phyloP scores from a whole-genome alignment of 2,113 vertebrate genomes.

The Pampusana beccarii region DNA sequence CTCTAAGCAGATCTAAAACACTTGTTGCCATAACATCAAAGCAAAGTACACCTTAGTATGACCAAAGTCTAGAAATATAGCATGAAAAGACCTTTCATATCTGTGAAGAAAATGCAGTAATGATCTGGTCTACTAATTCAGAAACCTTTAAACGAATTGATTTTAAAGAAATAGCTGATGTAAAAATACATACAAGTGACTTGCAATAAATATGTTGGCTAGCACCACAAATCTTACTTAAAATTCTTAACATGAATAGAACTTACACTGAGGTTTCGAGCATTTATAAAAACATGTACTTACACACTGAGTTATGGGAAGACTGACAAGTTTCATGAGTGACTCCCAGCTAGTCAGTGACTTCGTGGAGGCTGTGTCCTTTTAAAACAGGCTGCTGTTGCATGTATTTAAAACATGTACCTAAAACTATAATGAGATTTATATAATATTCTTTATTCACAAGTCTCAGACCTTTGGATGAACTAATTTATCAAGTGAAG shows the following conservation, averaged over 20 bases:
- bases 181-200: background rate
- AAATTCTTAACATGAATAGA: background rate
- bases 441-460: background rate
- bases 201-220: background rate
- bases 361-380: background rate
- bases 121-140: rapidly evolving
- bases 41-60: background rate
- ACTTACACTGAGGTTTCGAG: background rate
- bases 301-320: background rate
- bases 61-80: background rate
- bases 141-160: background rate
- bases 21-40: background rate
- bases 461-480: background rate
- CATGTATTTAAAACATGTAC: background rate
- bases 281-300: background rate
- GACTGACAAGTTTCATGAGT: background rate
- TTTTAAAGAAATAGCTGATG: background rate
- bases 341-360: background rate
- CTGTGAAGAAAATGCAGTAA: background rate
- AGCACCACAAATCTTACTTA: background rate
- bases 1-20: background rate
- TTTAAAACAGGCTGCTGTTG: background rate
- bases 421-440: background rate
- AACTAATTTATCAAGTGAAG: background rate
- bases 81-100: background rate